These are phyloP conservation scores for Andrena marginata DNA, from an alignment of 2,888 invertebrate species.

Conservation along the genomic window DNA sequence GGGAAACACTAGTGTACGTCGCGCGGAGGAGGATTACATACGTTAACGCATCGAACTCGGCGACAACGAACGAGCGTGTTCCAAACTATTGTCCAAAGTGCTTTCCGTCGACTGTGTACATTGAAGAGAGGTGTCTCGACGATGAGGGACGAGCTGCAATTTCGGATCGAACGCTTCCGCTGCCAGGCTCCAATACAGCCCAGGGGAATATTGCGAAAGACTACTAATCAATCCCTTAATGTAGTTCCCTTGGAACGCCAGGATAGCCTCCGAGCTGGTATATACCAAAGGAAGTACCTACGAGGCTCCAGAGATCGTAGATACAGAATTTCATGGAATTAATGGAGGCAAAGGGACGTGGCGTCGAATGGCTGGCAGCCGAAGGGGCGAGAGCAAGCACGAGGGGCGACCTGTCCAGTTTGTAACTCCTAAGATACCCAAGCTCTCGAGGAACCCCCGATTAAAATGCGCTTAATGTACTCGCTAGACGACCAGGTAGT, in stretches of 20 bases:
- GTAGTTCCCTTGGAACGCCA: too few relatives aligned
- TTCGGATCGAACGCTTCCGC: slow-evolving; percentile 9
- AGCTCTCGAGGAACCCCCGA: slow-evolving; percentile 13
- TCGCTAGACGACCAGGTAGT: slow-evolving; percentile 55
- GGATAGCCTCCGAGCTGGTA: too few relatives aligned
- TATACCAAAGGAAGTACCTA: too few relatives aligned
- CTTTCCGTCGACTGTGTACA: slow-evolving; percentile 59
- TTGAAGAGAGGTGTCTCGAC: slow-evolving; percentile 42
- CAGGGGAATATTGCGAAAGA: too few relatives aligned
- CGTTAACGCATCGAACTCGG: slow-evolving; percentile 51
- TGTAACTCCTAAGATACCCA: slow-evolving; percentile 35
- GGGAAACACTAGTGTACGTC: slow-evolving; percentile 50
- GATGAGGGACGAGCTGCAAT: slow-evolving; percentile 23
- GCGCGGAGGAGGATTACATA: slow-evolving; percentile 29
- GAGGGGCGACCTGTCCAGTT: slow-evolving; percentile 41
- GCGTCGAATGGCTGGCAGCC: not conserved
- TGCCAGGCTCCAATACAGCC: slow-evolving; percentile 5
- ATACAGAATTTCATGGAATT: not conserved
- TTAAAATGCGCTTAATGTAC: slow-evolving; percentile 54
- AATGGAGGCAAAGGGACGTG: not conserved
- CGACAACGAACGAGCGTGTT: slow-evolving; percentile 59
- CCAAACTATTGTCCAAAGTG: slow-evolving; percentile 66
- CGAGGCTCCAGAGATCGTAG: not conserved
- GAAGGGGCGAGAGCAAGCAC: slow-evolving; percentile 18
- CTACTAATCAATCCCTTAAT: too few relatives aligned